Evolutionary conservation across 2,113 vertebrate species (phyloP), one percentile per base, ranked within the genome.

Genomic region (Phrynocephalus versicolor): DNA sequence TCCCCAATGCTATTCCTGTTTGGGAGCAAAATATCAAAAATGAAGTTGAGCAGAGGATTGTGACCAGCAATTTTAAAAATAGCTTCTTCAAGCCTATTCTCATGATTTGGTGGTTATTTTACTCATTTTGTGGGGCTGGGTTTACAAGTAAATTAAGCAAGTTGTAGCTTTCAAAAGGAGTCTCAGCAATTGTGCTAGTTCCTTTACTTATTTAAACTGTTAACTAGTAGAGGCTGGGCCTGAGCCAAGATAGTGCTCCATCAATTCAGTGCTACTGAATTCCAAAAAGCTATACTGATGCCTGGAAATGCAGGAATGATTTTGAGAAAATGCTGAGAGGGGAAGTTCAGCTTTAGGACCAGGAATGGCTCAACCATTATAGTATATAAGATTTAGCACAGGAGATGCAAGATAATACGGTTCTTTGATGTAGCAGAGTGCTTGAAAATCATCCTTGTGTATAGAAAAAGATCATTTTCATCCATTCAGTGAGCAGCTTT

Each of bases 211-310:
- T n/a, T n/a, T n/a, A n/a, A n/a, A n/a, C n/a, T n/a, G n/a, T n/a
- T n/a, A n/a, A n/a, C n/a, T n/a, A n/a, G n/a, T n/a, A n/a, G n/a
- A n/a, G n/a, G n/a, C 4, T 84, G 57, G 15, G 79, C 78, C 69
- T 35, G 74, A 13, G 8, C 6, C 58, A 14, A 33, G 23, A 27
- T 55, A 16, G 0, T 82, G 13, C n/a, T 81, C 79, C 88, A 71
- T 33, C 79, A 7, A 64, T 67, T 25, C 27, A 85, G 16, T 33
- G 39, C 39, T n/a, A 55, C 62, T 79, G 81, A 79, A 57, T 78
- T 81, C 57, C 85, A 81, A 73, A 55, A 33, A 83, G 6, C 16
- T 76, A 12, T 45, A 81, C 60, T 83, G 86, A 64, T 83, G 33
- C 33, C 62, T 1, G 27, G 57, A n/a, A 83, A 51, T 19, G 16